Conservation (phyloP, 2,797 vertebrate genomes). For the Pristis pectinata region DNA sequence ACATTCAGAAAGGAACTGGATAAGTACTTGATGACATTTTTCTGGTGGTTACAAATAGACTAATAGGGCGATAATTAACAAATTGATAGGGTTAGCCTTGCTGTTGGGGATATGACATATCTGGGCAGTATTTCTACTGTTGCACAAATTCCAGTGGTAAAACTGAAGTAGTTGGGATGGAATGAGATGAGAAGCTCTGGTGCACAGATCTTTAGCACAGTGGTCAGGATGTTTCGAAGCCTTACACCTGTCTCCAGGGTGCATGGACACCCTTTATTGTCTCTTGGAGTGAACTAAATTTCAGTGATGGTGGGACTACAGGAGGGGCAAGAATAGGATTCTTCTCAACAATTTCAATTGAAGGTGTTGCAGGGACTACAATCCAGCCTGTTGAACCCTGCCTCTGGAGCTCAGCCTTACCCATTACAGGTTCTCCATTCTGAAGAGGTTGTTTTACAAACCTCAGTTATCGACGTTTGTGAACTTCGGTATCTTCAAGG, state of each 20-base stretch:
- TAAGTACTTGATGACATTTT: background rate
- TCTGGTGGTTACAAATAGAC: background rate
- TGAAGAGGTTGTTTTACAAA: background rate
- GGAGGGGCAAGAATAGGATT: background rate
- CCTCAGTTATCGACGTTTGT: too few relatives aligned
- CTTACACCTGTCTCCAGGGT: background rate
- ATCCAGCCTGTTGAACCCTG: background rate
- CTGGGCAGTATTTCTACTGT: background rate
- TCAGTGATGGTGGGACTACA: background rate
- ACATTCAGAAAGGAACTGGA: too few relatives aligned
- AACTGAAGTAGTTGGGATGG: background rate
- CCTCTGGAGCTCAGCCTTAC: background rate
- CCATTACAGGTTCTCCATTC: background rate
- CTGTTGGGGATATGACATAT: background rate
- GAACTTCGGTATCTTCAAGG: too few relatives aligned
- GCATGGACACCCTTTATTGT: background rate
- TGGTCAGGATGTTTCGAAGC: background rate
- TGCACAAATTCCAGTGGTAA: background rate
- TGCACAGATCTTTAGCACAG: background rate
- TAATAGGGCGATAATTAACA: background rate
- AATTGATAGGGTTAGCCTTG: background rate
- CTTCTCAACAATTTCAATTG: background rate
- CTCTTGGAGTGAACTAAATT: background rate
- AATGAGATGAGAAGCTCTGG: too few relatives aligned
- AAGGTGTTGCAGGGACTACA: background rate